A percentile compares a stretch with the other conserved stretches of the same genome.
phyloP scores from a whole-genome alignment of 1,140 invertebrate species.

The Coelopa frigida region DNA sequence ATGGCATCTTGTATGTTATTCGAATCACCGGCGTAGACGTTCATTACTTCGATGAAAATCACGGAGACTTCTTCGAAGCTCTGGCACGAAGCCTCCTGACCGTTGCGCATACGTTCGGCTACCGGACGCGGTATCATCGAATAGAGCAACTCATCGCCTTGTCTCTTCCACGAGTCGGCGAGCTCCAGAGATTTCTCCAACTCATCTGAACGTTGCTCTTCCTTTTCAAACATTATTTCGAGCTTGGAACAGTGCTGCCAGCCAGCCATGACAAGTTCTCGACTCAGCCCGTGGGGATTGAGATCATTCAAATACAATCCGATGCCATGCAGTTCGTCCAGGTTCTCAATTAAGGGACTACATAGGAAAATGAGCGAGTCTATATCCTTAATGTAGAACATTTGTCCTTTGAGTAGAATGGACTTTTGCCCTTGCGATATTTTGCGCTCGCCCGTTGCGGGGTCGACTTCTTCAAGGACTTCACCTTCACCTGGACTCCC shows the following conservation, averaged over 20 bases:
- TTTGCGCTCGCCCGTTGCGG: constrained; percentile 47
- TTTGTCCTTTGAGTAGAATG: constrained; percentile 75
- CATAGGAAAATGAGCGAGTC: constrained; percentile 75
- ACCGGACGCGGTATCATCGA: constrained; percentile 85
- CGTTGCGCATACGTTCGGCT: constrained; percentile 53
- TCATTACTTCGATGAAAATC: constrained; percentile 50
- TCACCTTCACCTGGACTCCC: not conserved
- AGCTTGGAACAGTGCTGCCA: constrained; percentile 82
- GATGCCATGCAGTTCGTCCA: constrained; percentile 71
- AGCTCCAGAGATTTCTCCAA: constrained; percentile 63
- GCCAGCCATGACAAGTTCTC: constrained; percentile 75
- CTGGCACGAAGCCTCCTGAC: constrained; percentile 67
- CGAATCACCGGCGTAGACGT: constrained; percentile 32
- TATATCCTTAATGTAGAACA: constrained; percentile 71
- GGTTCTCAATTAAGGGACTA: constrained; percentile 76
- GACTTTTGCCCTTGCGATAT: constrained; percentile 64
- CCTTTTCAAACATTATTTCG: constrained; percentile 73
- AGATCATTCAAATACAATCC: constrained; percentile 78
- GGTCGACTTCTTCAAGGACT: constrained; percentile 18
- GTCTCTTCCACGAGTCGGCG: constrained; percentile 74
- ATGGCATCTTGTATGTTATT: constrained; percentile 63
- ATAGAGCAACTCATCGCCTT: constrained; percentile 80
- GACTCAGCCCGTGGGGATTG: constrained; percentile 76
- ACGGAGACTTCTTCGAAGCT: constrained; percentile 50
- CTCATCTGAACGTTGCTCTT: constrained; percentile 65